Conservation (phyloP, 2,113 vertebrate genomes). For the Psophia crepitans region DNA sequence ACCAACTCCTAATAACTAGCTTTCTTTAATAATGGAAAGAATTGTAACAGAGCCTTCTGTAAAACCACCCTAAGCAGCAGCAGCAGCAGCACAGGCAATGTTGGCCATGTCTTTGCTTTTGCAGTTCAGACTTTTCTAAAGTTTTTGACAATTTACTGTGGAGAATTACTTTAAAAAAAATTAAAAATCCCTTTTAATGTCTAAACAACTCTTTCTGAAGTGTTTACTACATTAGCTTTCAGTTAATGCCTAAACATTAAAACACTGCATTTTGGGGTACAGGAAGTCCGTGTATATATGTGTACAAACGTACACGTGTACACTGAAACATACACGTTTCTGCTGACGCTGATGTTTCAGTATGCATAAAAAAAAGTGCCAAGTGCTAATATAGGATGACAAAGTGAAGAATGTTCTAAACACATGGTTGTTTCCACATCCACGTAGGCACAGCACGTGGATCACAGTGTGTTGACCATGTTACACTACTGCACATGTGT, state of each 20-base stretch:
- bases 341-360: neutral
- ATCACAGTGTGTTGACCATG: neutral
- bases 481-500: neutral
- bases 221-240: neutral
- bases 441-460: fast-evolving
- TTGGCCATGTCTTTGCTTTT: neutral
- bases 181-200: neutral
- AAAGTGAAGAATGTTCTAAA: neutral
- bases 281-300: neutral
- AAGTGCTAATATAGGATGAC: neutral
- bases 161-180: neutral
- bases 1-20: neutral
- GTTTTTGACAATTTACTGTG: neutral
- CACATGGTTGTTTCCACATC: neutral
- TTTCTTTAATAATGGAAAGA: neutral
- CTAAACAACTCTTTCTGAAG: neutral
- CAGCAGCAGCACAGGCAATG: neutral
- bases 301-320: fast-evolving
- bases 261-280: neutral
- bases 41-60: neutral
- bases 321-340: neutral
- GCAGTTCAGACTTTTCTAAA: neutral
- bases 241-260: neutral
- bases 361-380: neutral
- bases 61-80: neutral